phyloP scores from a whole-genome alignment of 2,797 vertebrate genomes.

The Coracias cyanogaster region DNA sequence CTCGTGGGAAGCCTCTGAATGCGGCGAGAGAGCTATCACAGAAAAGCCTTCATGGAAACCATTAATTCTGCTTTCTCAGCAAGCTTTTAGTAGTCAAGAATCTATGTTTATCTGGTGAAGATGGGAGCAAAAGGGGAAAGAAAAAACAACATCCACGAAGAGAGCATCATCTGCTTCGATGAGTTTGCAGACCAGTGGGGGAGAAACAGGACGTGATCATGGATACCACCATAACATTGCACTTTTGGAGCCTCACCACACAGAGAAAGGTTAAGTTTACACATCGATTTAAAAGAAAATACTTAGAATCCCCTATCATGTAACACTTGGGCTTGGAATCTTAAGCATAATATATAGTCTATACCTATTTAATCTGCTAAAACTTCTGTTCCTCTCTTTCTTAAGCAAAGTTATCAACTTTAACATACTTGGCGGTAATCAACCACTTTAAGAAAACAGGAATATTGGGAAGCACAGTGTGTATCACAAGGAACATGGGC shows the following conservation, averaged over 20 bases:
- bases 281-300: background rate
- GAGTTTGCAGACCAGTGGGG: background rate
- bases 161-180: background rate
- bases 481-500: fast-evolving
- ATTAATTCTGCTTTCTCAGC: background rate
- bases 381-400: background rate
- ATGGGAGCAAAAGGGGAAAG: background rate
- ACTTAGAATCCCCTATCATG: background rate
- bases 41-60: background rate
- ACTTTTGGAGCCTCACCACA: background rate
- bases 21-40: background rate
- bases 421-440: background rate
- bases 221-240: fast-evolving
- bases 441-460: background rate
- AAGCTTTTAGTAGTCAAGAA: background rate
- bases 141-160: background rate
- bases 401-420: background rate
- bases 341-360: background rate
- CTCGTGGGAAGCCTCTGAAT: background rate
- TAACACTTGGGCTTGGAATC: background rate
- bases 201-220: background rate
- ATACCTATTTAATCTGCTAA: background rate
- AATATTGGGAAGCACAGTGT: background rate
- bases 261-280: background rate
- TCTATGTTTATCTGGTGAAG: fast-evolving